phyloP scores from a whole-genome alignment of 2,797 vertebrate species.

The Pseudochirops corinnae region DNA sequence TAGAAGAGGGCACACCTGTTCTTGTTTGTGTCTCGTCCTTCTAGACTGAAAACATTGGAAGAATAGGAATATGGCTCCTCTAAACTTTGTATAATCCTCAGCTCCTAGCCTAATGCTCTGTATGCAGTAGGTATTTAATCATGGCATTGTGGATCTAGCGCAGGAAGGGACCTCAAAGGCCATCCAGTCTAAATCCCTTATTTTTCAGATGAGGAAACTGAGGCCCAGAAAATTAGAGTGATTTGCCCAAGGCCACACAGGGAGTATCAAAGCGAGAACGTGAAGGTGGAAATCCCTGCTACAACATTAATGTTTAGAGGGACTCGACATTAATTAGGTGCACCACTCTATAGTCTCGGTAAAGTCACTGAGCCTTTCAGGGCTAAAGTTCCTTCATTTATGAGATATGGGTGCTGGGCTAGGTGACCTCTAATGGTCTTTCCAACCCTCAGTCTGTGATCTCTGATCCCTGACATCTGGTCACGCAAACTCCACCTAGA shows the following conservation, averaged over 20 bases:
- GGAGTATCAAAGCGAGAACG: not conserved
- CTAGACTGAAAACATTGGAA: not conserved
- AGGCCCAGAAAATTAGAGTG: not conserved
- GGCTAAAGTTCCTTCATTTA: too few species aligned
- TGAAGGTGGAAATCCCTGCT: not conserved
- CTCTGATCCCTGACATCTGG: not conserved
- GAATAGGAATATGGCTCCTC: not conserved
- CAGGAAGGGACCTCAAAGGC: not conserved
- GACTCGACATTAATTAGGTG: too few species aligned
- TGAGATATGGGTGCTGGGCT: not conserved
- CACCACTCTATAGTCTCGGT: too few species aligned
- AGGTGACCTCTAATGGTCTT: not conserved
- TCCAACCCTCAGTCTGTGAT: not conserved
- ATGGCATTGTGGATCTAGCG: not conserved
- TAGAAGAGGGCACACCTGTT: not conserved
- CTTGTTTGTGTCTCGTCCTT: not conserved
- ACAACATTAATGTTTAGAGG: not conserved
- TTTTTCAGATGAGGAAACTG: not conserved
- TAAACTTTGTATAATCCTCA: not conserved
- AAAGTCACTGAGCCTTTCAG: too few species aligned
- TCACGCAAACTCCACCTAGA: not conserved
- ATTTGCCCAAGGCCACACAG: not conserved
- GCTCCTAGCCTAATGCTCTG: not conserved
- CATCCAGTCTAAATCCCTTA: not conserved
- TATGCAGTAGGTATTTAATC: not conserved